These are phyloP conservation scores for Nephrotoma guestfalica DNA, from an alignment of 2,888 invertebrate genomes.

Conservation along the genomic window DNA sequence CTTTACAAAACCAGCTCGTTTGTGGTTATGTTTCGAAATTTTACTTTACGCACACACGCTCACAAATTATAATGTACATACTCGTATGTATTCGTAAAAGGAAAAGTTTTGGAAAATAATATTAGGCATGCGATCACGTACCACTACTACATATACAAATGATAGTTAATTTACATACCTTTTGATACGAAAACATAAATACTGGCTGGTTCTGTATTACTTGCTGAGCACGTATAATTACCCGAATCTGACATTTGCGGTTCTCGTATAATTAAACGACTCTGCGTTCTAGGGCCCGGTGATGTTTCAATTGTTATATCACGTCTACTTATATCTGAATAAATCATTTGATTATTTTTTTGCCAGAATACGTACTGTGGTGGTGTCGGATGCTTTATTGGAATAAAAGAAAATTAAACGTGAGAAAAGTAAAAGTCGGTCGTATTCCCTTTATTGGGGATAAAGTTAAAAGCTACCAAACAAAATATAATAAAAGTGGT, in stretches of 20 bases:
- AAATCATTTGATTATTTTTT: conserved; percentile 88
- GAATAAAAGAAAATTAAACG: neutral
- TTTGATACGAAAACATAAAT: conserved; percentile 83
- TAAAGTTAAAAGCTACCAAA: neutral
- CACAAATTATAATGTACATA: neutral
- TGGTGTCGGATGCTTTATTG: conserved; percentile 65
- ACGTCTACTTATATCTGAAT: conserved; percentile 74
- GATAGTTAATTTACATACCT: conserved; percentile 40
- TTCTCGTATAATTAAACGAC: conserved; percentile 66
- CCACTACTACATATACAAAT: neutral
- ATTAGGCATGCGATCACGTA: neutral
- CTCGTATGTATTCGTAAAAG: no score
- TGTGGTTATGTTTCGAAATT: neutral
- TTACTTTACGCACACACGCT: neutral
- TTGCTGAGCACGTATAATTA: conserved; percentile 81
- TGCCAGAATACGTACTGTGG: conserved; percentile 94
- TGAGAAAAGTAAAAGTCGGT: neutral
- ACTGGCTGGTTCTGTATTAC: conserved; percentile 78
- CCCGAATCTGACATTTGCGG: conserved; percentile 77
- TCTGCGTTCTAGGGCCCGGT: conserved; percentile 72
- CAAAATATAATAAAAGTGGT: neutral
- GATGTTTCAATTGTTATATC: conserved; percentile 70
- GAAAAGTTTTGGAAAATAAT: neutral
- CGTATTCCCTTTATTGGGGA: neutral
- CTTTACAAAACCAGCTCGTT: neutral